Conservation (phyloP, 2,113 vertebrate genomes). For the Syngnathoides biaculeatus region DNA sequence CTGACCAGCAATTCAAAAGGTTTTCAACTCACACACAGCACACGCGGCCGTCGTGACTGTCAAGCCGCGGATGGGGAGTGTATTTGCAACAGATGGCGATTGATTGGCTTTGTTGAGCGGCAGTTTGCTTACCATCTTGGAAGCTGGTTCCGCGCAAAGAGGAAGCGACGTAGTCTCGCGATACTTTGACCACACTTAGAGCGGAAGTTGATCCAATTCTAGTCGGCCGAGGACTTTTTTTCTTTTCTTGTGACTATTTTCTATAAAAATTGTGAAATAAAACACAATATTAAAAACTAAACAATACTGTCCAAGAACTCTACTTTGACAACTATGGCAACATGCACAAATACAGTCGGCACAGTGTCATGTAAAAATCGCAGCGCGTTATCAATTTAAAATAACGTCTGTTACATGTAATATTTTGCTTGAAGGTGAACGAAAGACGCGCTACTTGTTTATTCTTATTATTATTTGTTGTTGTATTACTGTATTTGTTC, state of each 20-base stretch:
- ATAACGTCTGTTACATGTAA: neutral
- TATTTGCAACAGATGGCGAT: constrained; percentile 34
- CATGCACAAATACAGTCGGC: neutral
- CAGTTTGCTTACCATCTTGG: constrained; percentile 73
- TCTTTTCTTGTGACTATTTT: no score
- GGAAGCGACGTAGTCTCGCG: constrained; percentile 66
- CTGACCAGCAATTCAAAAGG: neutral
- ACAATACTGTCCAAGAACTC: no score
- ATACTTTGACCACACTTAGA: constrained; percentile 14
- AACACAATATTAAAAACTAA: no score
- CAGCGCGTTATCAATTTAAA: neutral
- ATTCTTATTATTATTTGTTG: neutral
- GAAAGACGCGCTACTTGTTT: neutral
- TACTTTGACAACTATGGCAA: neutral
- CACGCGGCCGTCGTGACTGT: accelerated
- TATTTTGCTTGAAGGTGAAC: neutral
- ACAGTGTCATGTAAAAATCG: no score
- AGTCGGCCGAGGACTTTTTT: constrained; percentile 9
- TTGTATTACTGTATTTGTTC: no score
- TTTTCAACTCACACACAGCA: accelerated
- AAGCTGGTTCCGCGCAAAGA: constrained; percentile 73
- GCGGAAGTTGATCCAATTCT: constrained; percentile 48
- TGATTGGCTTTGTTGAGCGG: constrained; percentile 46
- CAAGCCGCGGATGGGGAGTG: accelerated
- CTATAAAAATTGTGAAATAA: no score